These are phyloP conservation scores for Rhingia rostrata DNA, from an alignment of 2,888 invertebrate genomes.

Conservation along the genomic window DNA sequence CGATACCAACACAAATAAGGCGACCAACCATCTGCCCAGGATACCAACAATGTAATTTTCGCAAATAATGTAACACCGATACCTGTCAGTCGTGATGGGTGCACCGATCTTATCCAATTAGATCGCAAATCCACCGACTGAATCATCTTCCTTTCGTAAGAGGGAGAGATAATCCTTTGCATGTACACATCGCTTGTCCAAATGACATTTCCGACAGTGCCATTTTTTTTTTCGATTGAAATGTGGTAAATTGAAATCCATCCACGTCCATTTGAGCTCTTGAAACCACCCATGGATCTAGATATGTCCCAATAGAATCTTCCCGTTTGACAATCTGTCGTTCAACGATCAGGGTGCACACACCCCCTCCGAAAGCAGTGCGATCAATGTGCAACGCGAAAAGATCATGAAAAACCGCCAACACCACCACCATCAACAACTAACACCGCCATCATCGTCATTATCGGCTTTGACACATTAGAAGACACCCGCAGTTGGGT, in stretches of 20 bases:
- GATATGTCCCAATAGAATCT: constrained; percentile 20
- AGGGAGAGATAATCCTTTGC: constrained; percentile 4
- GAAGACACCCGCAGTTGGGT: constrained; percentile 68
- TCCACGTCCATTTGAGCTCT: constrained; percentile 9
- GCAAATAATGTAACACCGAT: not conserved
- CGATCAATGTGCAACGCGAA: constrained; percentile 42
- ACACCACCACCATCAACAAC: constrained; percentile 9
- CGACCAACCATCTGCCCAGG: not conserved
- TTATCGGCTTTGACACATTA: constrained; percentile 59
- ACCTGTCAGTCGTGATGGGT: not conserved
- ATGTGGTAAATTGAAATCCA: constrained; percentile 65
- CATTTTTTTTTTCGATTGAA: constrained; percentile 54
- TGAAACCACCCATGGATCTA: not conserved
- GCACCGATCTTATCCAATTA: constrained; percentile 44
- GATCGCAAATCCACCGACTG: constrained; percentile 15
- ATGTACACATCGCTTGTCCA: constrained; percentile 34
- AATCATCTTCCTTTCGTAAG: constrained; percentile 43
- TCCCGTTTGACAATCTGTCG: constrained; percentile 25
- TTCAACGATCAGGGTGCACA: not conserved
- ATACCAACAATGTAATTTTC: not conserved
- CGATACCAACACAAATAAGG: not conserved
- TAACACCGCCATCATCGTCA: constrained; percentile 11
- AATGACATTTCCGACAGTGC: constrained; percentile 66
- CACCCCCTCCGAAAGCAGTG: constrained; percentile 32
- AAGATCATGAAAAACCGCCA: constrained; percentile 40